These are phyloP conservation scores for Astyanax mexicanus DNA, from an alignment of 2,797 vertebrate species.

Conservation along the genomic window DNA sequence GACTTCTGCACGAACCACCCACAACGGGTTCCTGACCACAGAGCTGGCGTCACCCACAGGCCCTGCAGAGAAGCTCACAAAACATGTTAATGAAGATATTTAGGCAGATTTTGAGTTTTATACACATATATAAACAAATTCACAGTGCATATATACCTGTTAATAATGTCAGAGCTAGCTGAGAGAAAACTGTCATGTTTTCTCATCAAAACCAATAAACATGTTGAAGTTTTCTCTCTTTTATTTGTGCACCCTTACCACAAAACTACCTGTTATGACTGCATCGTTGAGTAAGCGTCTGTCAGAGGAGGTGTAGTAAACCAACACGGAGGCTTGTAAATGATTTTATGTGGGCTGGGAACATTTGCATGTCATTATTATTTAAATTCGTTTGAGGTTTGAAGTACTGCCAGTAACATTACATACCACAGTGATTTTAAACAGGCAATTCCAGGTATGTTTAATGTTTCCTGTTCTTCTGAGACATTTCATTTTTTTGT, in stretches of 20 bases:
- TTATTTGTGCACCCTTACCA: background rate
- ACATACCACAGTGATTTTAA: too few species aligned
- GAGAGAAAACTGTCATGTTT: background rate
- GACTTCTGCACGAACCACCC: background rate
- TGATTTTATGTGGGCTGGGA: too few species aligned
- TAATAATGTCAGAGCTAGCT: background rate
- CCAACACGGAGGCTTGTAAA: background rate
- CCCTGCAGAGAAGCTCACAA: background rate
- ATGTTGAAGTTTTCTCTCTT: background rate
- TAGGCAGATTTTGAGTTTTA: background rate
- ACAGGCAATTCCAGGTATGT: too few species aligned
- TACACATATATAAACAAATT: background rate
- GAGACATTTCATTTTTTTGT: too few species aligned
- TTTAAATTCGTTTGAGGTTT: too few species aligned
- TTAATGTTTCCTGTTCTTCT: too few species aligned
- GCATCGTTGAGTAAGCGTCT: background rate
- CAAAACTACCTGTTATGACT: background rate
- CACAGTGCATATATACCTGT: background rate
- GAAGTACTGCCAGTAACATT: too few species aligned
- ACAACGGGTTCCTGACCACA: background rate
- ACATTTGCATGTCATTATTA: too few species aligned
- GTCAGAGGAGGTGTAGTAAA: background rate
- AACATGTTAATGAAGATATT: background rate
- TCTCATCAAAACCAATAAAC: background rate
- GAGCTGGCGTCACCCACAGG: background rate